phyloP scores from a whole-genome alignment of 1,140 invertebrate species.

The Asobara japonica region DNA sequence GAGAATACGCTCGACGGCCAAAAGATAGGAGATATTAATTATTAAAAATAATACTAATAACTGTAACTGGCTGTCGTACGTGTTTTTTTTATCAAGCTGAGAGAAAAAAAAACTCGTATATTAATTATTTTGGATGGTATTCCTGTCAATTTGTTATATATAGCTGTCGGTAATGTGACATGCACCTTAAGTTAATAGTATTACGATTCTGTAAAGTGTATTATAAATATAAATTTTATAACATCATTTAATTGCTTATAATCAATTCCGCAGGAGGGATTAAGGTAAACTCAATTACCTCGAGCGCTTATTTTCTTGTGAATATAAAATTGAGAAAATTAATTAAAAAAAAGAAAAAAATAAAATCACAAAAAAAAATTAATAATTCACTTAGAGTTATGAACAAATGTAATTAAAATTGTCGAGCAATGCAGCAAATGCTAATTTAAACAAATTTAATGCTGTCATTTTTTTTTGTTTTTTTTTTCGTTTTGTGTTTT shows the following conservation, averaged over 20 bases:
- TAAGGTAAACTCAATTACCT: slow-evolving; percentile 11
- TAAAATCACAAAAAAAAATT: slow-evolving; percentile 2
- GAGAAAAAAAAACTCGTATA: slow-evolving; percentile 12
- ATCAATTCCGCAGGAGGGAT: slow-evolving; percentile 23
- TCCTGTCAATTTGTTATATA: slow-evolving; percentile 65
- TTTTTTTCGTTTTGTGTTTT: no score
- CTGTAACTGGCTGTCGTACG: slow-evolving; percentile 21
- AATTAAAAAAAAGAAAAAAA: background rate
- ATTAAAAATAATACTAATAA: slow-evolving; percentile 29
- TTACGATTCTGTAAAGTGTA: slow-evolving; percentile 68
- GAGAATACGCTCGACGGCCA: slow-evolving; percentile 63
- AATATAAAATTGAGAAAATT: slow-evolving; percentile 5
- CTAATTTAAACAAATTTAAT: background rate
- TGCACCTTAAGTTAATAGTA: slow-evolving; percentile 65
- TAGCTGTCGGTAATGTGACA: slow-evolving; percentile 61
- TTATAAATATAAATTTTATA: slow-evolving; percentile 69
- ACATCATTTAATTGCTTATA: slow-evolving; percentile 55
- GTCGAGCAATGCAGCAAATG: slow-evolving; percentile 8
- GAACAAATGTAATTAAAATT: slow-evolving; percentile 9
- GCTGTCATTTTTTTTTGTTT: background rate
- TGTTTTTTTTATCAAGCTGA: background rate
- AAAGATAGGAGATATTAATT: slow-evolving; percentile 63
- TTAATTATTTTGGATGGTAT: slow-evolving; percentile 37
- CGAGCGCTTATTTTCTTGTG: slow-evolving; percentile 1
- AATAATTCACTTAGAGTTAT: slow-evolving; percentile 2